Conservation (phyloP, 64 coral and sea anemone species). For the Montipora foliosa region DNA sequence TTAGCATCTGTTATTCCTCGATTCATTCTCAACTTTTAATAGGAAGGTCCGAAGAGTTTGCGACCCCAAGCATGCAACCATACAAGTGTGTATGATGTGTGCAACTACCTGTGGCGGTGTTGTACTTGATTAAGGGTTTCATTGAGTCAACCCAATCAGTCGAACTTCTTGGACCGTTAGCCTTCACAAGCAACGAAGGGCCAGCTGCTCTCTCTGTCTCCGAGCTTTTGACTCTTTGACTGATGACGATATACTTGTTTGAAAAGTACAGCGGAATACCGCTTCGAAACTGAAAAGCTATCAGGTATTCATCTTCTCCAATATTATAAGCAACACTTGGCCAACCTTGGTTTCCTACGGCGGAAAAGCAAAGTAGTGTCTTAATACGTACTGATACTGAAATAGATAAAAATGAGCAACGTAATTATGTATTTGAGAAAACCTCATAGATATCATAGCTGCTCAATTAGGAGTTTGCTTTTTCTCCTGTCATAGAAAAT, state of each 20-base stretch:
- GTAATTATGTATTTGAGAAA: too few species aligned
- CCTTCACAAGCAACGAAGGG: constrained; percentile 57
- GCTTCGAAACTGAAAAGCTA: constrained; percentile 83
- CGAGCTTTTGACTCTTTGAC: constrained; percentile 67
- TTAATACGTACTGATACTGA: too few species aligned
- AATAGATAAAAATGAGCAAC: too few species aligned
- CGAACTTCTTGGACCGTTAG: neutral
- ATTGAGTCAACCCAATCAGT: constrained; percentile 23
- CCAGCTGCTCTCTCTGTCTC: constrained; percentile 52
- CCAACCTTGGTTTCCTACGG: constrained; percentile 89
- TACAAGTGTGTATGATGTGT: neutral
- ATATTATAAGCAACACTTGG: constrained; percentile 75
- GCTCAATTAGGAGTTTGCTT: too few species aligned
- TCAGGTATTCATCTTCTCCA: constrained; percentile 61
- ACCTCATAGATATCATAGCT: too few species aligned
- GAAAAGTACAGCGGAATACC: constrained; percentile 45
- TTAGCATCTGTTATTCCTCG: too few species aligned
- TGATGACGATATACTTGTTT: constrained; percentile 66
- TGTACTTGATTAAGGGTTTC: constrained; percentile 69
- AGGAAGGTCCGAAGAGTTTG: too few species aligned
- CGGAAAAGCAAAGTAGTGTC: neutral
- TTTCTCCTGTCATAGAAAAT: too few species aligned
- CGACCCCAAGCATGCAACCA: neutral
- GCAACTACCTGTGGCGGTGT: constrained; percentile 71
- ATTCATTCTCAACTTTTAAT: too few species aligned